Evolutionary conservation across 1,140 invertebrate species (phyloP), one percentile per base, ranked within the genome.

Genomic region (Grapholita molesta): DNA sequence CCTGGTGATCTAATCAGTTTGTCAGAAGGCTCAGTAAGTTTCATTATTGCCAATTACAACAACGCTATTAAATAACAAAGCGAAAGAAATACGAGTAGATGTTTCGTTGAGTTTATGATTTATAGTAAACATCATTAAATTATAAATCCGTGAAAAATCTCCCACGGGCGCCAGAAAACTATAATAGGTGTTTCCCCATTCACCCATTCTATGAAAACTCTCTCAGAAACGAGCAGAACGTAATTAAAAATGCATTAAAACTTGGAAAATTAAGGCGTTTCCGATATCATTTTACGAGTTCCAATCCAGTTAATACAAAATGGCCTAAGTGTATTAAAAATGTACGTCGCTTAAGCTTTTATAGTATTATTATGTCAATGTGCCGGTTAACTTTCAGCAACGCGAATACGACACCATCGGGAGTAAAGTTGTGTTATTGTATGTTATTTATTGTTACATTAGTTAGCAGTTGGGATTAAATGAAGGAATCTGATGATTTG

Each of bases 171-270:
- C 18, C 15, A 48, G 8, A 8, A 48, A 48, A 48, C 42, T 48
- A 48, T 48, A n/a, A 38, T 38, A 38, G n/a, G n/a, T 7, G 28
- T 48, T 18, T 48, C 42, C 42, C 42, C 21, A 48, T 48, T 48
- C 42, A 48, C 15, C 42, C 42, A 21, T 48, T 48, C 21, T 21
- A 15, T 18, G 42, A 21, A 7, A 48, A 48, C 42, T 48, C 42
- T 48, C 42, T 21, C 42, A 15, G 3, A 21, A 48, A 12, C 42
- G 42, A 48, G 42, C 7, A n/a, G 42, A 48, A 48, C 42, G 42
- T 48, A 61, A 28, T 61, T 61, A 61, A 28, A 61, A 28, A 28
- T 55, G 53, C 53, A 55, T 28, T 28, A 61, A 61, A 61, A 61
- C 23, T 61, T 61, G 42, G 35, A 38, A 6, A 38, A 38, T 38